Evolutionary conservation across 2,888 invertebrate genomes (phyloP).

Genomic region (Unio pictorum): DNA sequence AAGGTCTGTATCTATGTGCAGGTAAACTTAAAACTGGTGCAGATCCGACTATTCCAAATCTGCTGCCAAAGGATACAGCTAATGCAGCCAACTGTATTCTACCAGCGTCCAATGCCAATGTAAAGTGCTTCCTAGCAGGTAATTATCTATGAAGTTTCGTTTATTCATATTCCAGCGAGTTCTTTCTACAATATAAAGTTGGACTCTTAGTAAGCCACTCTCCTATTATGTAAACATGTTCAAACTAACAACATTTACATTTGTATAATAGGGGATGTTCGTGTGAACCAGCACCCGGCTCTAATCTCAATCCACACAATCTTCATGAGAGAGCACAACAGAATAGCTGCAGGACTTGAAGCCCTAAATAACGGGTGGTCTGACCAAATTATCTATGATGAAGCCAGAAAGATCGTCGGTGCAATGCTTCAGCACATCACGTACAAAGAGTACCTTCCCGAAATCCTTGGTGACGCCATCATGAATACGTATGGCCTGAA

Average conservation of each 20-base stretch:
- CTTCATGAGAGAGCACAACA: slow-evolving; percentile 83
- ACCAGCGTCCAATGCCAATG: slow-evolving; percentile 6
- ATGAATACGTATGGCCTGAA: background rate
- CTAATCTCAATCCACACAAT: slow-evolving; percentile 89
- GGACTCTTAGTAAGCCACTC: too few species aligned
- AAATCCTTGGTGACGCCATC: slow-evolving; percentile 1
- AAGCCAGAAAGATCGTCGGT: slow-evolving; percentile 6
- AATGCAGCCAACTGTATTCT: slow-evolving; percentile 11
- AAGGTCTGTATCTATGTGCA: too few species aligned
- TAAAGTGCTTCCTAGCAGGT: slow-evolving; percentile 24
- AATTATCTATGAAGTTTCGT: background rate
- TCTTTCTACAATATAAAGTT: too few species aligned
- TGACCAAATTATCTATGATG: slow-evolving; percentile 3
- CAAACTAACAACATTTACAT: background rate
- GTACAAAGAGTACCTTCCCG: slow-evolving; percentile 59
- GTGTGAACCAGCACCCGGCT: slow-evolving; percentile 90
- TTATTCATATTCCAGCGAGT: too few species aligned
- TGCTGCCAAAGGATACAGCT: slow-evolving; percentile 13
- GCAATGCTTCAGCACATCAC: slow-evolving; percentile 45
- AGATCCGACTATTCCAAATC: slow-evolving; percentile 1
- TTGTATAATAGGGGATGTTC: slow-evolving; percentile 78
- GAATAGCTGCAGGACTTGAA: slow-evolving; percentile 83
- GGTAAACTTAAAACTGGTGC: background rate
- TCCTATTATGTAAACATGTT: too few species aligned
- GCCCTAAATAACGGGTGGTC: slow-evolving; percentile 73